Base-by-base conservation (phyloP, 2,113 vertebrate genomes). In the Sinocyclocheilus maitianheensis region DNA sequence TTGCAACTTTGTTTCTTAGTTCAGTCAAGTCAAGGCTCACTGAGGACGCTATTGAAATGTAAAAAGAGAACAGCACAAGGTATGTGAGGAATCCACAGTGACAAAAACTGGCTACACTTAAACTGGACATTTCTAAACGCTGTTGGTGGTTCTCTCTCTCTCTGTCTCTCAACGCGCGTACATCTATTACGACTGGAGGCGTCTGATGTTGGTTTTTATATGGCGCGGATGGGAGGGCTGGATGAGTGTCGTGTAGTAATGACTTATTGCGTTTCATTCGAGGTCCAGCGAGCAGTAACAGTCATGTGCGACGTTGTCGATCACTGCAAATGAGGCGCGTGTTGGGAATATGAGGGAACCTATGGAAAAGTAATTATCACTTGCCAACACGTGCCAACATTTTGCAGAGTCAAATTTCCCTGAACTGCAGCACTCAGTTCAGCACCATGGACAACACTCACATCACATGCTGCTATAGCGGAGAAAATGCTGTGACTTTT, bases 21-120 rank as follows among this genome's bases (percentile, higher is more conserved):
- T 96, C 95, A 55, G 95, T 94, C 90, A 97, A 90, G 90, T 96
- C 96, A 7, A 96, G 94, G 88, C 94, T 96, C 5, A 95, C 95
- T 0, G 95, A 94, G 18, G 92, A 87, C 1, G 94, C 92, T 18
- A 95, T 77, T 40, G 94, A 92, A 3, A 95, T 79, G 3, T 95
- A 92, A 34, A 83, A 83, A 18, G 94, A 93, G 8, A 97, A 93
- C 16, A 98, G 87, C 77, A 97, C 77, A 0, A 98, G 90, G 40
- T 88, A 93, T 13, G 92, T 91, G 7, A 96, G 92, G 20, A 95
- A 91, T 88, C 93, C 92, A 72, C 90, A 93, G 8, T 91, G 91
- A 90, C 93, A 93, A 43, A 94, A 88, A 22, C 80, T 88, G 62
- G 81, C 90, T 83, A 92, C 85, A 0, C 88, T 88, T 77, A 90